Conservation (phyloP, 2,888 invertebrate species). For the Patella pellucida region DNA sequence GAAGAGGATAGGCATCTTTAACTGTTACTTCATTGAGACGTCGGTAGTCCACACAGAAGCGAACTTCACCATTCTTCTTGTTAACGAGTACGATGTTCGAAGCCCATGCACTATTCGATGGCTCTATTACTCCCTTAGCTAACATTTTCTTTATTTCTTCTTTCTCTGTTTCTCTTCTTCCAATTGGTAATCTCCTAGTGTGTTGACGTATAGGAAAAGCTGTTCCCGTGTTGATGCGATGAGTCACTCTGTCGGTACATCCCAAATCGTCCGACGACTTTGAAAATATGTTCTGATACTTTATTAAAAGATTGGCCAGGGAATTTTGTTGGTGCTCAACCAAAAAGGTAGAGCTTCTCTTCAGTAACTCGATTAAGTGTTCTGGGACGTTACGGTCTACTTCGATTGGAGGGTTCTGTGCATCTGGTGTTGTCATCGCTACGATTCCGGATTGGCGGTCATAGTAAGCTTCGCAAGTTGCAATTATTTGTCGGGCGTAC, state of each 20-base stretch:
- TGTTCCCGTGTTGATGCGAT: conserved; percentile 21
- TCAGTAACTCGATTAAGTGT: conserved; percentile 14
- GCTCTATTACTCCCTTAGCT: too few relatives aligned
- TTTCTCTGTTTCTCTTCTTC: conserved; percentile 4
- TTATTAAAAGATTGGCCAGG: conserved; percentile 19
- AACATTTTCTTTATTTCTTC: too few relatives aligned
- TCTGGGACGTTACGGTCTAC: neutral
- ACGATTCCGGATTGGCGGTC: neutral
- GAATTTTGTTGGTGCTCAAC: neutral
- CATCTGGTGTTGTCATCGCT: neutral
- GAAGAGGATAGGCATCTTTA: too few relatives aligned
- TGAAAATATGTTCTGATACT: conserved; percentile 28
- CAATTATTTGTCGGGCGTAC: neutral
- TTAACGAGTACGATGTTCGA: too few relatives aligned
- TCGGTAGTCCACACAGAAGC: too few relatives aligned
- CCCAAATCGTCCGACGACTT: conserved; percentile 27
- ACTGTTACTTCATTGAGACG: too few relatives aligned
- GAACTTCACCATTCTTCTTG: too few relatives aligned
- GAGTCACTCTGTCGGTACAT: conserved; percentile 19
- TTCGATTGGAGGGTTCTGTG: neutral
- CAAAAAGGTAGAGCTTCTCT: neutral
- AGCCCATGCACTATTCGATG: too few relatives aligned
- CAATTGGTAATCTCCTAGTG: conserved; percentile 26
- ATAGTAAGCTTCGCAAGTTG: neutral
- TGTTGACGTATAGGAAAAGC: conserved; percentile 26